Percentiles rank a stretch among this genome's conserved stretches.
These are phyloP conservation scores for Lepidocyrtoides sp. DNA, from an alignment of 2,888 invertebrate species.

Conservation along the genomic window DNA sequence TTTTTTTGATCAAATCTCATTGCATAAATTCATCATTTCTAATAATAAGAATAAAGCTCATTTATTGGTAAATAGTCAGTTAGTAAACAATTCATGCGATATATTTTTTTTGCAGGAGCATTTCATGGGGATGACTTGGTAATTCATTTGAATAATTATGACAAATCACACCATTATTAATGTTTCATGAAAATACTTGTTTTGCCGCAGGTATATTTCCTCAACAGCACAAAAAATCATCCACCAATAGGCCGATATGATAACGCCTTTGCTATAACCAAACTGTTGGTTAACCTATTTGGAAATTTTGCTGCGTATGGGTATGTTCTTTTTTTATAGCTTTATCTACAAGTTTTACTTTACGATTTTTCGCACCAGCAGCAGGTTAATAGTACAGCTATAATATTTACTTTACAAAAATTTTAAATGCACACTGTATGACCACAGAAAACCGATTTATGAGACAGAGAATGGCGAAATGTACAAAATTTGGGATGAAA, in stretches of 20 bases:
- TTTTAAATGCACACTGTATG: neutral
- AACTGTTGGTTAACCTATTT: slow-evolving; percentile 74
- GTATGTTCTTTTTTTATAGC: slow-evolving; percentile 35
- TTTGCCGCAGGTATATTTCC: slow-evolving; percentile 53
- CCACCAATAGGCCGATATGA: slow-evolving; percentile 68
- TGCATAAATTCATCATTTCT: too few species aligned
- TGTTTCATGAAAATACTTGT: too few species aligned
- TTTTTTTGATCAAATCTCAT: too few species aligned
- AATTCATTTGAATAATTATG: neutral
- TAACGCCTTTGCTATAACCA: slow-evolving; percentile 74
- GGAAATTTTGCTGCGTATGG: slow-evolving; percentile 72
- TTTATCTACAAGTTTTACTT: neutral
- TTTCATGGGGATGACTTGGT: slow-evolving; percentile 63
- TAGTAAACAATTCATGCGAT: too few species aligned
- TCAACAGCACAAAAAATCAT: slow-evolving; percentile 72
- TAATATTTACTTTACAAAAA: neutral
- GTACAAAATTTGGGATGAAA: slow-evolving; percentile 74
- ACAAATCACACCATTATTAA: too few species aligned
- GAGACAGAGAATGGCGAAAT: slow-evolving; percentile 64
- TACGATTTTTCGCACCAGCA: too few species aligned
- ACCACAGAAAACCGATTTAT: slow-evolving; percentile 78
- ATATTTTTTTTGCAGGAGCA: slow-evolving; percentile 22
- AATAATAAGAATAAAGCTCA: neutral
- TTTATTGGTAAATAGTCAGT: too few species aligned
- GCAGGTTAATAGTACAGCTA: too few species aligned